Evolutionary conservation across 1,140 invertebrate species (phyloP), one percentile per base, ranked within the genome.

Genomic region (Meteorus sp.): DNA sequence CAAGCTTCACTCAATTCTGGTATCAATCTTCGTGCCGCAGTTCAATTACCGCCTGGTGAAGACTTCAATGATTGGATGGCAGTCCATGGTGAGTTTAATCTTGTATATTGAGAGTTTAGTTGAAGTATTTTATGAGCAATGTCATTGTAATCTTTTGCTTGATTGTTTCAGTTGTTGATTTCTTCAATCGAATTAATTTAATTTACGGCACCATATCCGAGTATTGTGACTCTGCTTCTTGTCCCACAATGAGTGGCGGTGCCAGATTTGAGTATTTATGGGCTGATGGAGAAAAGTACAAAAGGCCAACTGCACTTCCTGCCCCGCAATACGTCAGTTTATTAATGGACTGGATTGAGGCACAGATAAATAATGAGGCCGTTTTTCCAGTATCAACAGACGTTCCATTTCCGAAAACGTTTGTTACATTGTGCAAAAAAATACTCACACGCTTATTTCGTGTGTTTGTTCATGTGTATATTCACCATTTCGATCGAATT

Each of bases 401-500:
- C 82, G 83, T 91, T 53, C 92, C 93, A 43, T 97, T 97, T 81
- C 94, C 94, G 8, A 93, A 89, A 73, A 90, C 90, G 50, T 97
- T 95, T 80, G 59, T 81, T 35, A 78, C 84, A 9, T 80, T 90
- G 2, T 94, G 92, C 70, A 89, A 92, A 69, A 97, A 97, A 80
- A 95, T 97, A 61, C 77, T 97, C 41, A 94, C 93, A 0, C 81
- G 94, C 56, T 78, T 97, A n/a, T 97, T 95, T 74, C 81, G 94
- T 67, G 93, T 97, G 1, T 97, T 97, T 82, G 94, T 97, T 1
- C 94, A 97, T 80, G 93, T 97, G n/a, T 97, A 97, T 73, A 96
- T 97, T 63, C 94, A 97, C 80, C 94, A 97, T 79, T 97, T 97
- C 82, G 94, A 97, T 75, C 85, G 92, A 70, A 85, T 97, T 60